phyloP scores from a whole-genome alignment of 2,888 invertebrate species.

The Pasiphila rectangulata region DNA sequence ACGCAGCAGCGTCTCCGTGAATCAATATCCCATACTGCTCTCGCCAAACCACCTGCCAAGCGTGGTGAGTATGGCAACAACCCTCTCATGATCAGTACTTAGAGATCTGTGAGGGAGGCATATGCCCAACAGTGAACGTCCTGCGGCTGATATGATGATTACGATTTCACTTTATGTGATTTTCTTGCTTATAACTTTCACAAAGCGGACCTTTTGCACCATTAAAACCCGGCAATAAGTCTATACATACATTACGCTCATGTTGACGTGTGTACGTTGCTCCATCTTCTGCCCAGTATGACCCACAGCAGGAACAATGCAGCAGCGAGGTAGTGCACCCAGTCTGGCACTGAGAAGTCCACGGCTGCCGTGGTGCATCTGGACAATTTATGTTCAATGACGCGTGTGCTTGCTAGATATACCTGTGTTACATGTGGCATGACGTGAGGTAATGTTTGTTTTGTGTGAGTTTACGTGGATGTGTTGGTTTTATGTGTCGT shows the following conservation, averaged over 20 bases:
- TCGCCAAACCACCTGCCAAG: too few species aligned
- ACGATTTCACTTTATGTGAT: background rate
- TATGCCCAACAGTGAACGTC: too few species aligned
- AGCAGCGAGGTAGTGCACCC: conserved; percentile 71
- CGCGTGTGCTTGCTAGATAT: conserved; percentile 12
- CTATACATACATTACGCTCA: conserved; percentile 56
- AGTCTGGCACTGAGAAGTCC: conserved; percentile 71
- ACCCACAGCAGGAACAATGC: conserved; percentile 69
- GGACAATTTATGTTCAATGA: conserved; percentile 42
- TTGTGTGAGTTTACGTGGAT: background rate
- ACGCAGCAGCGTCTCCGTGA: too few species aligned
- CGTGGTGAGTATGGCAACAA: too few species aligned
- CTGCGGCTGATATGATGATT: too few species aligned
- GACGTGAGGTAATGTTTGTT: conserved; percentile 19
- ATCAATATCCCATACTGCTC: too few species aligned
- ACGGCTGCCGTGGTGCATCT: conserved; percentile 75
- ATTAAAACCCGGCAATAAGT: background rate
- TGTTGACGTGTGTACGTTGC: conserved; percentile 53
- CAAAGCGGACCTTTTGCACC: background rate
- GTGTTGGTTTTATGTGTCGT: background rate
- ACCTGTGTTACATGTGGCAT: conserved; percentile 51
- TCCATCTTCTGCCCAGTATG: conserved; percentile 60
- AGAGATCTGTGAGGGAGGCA: too few species aligned
- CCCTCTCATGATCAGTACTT: too few species aligned
- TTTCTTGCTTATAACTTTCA: background rate